phyloP scores from a whole-genome alignment of 2,113 vertebrate species.

The Thymallus thymallus region DNA sequence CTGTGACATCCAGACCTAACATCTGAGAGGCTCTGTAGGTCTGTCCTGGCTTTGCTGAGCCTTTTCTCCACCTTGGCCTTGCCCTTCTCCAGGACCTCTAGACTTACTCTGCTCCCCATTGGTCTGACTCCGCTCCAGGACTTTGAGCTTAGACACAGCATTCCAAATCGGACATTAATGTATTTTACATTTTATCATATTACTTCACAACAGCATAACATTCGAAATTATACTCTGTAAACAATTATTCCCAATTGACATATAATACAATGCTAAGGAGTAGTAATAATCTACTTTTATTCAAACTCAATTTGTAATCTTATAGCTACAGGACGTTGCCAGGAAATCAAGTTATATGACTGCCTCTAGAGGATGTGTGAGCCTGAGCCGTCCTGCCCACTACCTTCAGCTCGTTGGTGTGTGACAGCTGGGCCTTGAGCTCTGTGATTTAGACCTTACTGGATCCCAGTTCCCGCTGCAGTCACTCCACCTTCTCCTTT shows the following conservation, averaged over 20 bases:
- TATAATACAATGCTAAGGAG: not conserved
- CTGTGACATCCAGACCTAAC: slow-evolving; percentile 74
- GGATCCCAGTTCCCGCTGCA: slow-evolving; percentile 79
- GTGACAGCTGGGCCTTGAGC: slow-evolving; percentile 82
- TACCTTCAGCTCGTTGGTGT: slow-evolving; percentile 87
- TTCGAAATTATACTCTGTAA: not conserved
- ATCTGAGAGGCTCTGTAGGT: slow-evolving; percentile 76
- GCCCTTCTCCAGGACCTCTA: slow-evolving; percentile 77
- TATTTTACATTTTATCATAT: not conserved
- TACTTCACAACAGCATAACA: not conserved
- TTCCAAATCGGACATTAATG: not conserved
- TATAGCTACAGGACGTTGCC: not conserved
- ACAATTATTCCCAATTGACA: not conserved
- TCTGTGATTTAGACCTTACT: slow-evolving; percentile 72
- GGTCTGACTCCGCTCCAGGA: slow-evolving; percentile 80
- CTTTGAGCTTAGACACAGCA: slow-evolving; percentile 77
- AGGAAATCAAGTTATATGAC: slow-evolving; percentile 14
- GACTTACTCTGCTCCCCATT: slow-evolving; percentile 80
- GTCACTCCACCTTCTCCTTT: slow-evolving; percentile 76
- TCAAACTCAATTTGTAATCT: not conserved
- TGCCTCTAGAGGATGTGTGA: slow-evolving; percentile 37
- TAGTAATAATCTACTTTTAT: not conserved
- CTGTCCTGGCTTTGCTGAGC: slow-evolving; percentile 70
- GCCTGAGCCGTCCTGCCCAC: slow-evolving; percentile 51
- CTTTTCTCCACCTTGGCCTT: slow-evolving; percentile 79